A percentile compares a stretch with the other conserved stretches of the same genome.
phyloP scores from a whole-genome alignment of 2,888 invertebrate species.

The Galerucella nymphaeae region DNA sequence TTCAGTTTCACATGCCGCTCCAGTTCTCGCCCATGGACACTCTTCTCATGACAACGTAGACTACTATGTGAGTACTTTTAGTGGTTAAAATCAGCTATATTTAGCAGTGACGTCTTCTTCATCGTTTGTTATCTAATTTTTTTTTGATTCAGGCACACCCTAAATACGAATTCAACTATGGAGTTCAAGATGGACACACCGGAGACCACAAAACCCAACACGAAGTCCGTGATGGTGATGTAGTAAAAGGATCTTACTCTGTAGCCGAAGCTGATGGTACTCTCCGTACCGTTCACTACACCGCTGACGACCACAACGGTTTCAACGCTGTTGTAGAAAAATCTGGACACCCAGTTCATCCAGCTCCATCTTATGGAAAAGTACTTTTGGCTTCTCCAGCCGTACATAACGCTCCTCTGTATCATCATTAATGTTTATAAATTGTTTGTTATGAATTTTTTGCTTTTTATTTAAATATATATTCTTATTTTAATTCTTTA shows the following conservation, averaged over 20 bases:
- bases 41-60: conserved; percentile 13
- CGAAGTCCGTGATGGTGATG: conserved; percentile 68
- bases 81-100: neutral
- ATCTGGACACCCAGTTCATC: conserved; percentile 44
- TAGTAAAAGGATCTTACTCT: conserved; percentile 71
- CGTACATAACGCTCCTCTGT: neutral
- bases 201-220: conserved; percentile 69
- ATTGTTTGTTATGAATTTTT: neutral
- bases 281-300: conserved; percentile 72
- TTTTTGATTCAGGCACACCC: too few relatives aligned
- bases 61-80: conserved; percentile 15
- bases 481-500: neutral
- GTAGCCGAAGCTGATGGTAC: conserved; percentile 72
- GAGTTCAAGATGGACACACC: conserved; percentile 69
- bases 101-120: conserved; percentile 37
- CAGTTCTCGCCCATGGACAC: conserved; percentile 7
- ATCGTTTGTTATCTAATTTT: too few relatives aligned
- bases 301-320: conserved; percentile 69
- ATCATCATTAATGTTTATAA: neutral
- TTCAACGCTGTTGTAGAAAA: conserved; percentile 66
- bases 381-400: neutral
- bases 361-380: conserved; percentile 21
- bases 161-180: conserved; percentile 63
- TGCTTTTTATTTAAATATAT: neutral
- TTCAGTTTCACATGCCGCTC: neutral